Base-by-base conservation (phyloP, 1,140 invertebrate species). In the Nephila pilipes region DNA sequence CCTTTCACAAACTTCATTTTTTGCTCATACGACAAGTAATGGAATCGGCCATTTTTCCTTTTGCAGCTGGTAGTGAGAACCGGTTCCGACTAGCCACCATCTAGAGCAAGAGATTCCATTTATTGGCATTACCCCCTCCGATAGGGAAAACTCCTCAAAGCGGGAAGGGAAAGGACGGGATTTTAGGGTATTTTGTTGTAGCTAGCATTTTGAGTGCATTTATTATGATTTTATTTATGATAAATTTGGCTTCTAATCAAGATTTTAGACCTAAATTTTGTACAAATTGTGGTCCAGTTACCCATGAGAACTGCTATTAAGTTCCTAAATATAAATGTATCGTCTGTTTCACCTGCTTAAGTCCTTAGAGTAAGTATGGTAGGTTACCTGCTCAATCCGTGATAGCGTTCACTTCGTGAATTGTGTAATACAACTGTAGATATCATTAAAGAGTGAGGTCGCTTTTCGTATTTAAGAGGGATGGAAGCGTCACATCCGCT, bases 161-260 rank as follows among this genome's bases (percentile, higher is more conserved):
- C 38, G 69, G 63, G 92, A 54, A 93, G 85, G 92, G 92, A 79
- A 93, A 89, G 29, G 55, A 32, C 32, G 25, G 75, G 75, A 93
- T 93, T 93, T 93, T 93, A 87, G 91, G 81, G 20, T 87, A 87
- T 93, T 93, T 80, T 83, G 85, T 93, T 93, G 92, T 89, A 93
- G 69, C 87, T 93, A 83, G 85, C 92, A 60, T 93, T 93, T 93
- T 89, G 54, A 79, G 75, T 89, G 92, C 92, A 85, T 93, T 93
- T 89, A 88, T 89, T 93, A 89, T 93, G 92, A 89, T 93, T 93
- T 93, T 89, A 88, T 93, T 93, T 93, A 54, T 25, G 32, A 69
- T 83, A 81, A 81, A 81, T 93, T 93, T 83, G 85, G 32, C 69
- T 80, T 60, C 85, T 55, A 93, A 87, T 87, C 65, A 29, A 79